Base-by-base conservation (phyloP, 2,888 invertebrate genomes). In the Boloria euphrosyne region DNA sequence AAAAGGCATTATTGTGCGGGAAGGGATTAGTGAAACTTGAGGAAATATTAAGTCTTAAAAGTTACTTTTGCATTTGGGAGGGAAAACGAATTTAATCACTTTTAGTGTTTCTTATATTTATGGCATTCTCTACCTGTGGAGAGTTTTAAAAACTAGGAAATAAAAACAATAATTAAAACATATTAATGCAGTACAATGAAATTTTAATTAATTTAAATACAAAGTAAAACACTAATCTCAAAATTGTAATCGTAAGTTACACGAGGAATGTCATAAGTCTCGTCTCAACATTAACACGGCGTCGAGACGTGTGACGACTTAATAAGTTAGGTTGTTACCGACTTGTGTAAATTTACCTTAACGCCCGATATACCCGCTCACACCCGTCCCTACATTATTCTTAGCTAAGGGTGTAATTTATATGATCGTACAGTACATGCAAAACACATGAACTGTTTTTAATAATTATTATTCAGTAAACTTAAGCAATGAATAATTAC, bases 321-420 rank as follows among this genome's bases (percentile, higher is more conserved):
- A 89, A 90, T 90, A 90, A 89, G 85, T 89, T 86, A 86, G 86
- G 83, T 89, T 86, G 89, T 86, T 85, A 87, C 80, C 83, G 84
- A 80, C 83, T 81, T 83, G 90, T 86, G 89, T 89, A 90, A 91
- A 91, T 91, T 90, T 89, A 89, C 90, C 88, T 90, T 87, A 80
- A 85, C 85, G 83, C 87, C 85, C 83, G 82, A 87, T 88, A 84
- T 85, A 84, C 85, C 77, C 80, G 78, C 79, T 77, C 79, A 75
- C 82, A 79, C 82, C 80, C 78, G 74, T 73, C 80, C 84, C 81
- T 73, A 80, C 87, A 87, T 90, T 85, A 90, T 88, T 91, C 89
- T 89, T 86, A 84, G 84, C 86, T 89, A 86, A 89, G 84, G 78
- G 78, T 80, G 83, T 84, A 86, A 89, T 89, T 90, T 90, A 87